Evolutionary conservation across 2,797 vertebrate genomes (phyloP).

Genomic region (Helarctos malayanus): DNA sequence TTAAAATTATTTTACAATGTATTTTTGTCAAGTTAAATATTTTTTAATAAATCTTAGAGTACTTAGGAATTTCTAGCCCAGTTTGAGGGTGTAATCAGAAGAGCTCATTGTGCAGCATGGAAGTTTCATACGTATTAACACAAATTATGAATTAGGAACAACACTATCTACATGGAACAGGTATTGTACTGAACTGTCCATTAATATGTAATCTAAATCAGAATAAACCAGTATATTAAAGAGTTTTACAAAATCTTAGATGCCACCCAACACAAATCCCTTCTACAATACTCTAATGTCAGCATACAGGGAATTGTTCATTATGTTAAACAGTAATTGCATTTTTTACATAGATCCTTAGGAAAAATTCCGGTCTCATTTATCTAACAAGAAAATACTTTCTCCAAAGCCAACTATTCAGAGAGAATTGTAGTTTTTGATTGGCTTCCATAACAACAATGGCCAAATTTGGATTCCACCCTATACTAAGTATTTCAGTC

Average conservation of each 20-base stretch:
- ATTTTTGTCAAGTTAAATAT: background rate
- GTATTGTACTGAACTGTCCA: background rate
- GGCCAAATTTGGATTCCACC: background rate
- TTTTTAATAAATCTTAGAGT: background rate
- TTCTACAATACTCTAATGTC: slow-evolving; percentile 5
- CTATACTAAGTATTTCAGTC: background rate
- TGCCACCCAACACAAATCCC: background rate
- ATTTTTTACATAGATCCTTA: background rate
- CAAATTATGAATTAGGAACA: slow-evolving; percentile 6
- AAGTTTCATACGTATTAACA: background rate
- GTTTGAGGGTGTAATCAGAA: background rate
- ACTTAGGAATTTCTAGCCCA: background rate
- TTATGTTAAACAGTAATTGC: background rate
- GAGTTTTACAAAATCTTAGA: background rate
- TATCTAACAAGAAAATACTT: background rate
- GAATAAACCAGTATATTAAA: background rate
- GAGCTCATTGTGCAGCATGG: background rate
- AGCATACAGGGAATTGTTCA: background rate
- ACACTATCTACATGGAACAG: background rate
- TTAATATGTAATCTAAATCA: background rate
- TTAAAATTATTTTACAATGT: slow-evolving; percentile 42
- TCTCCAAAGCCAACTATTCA: background rate
- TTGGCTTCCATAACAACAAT: background rate
- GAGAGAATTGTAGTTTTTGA: background rate
- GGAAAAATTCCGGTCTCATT: background rate